These are phyloP conservation scores for Phalangium opilio DNA, from an alignment of 2,888 invertebrate genomes.

Conservation along the genomic window DNA sequence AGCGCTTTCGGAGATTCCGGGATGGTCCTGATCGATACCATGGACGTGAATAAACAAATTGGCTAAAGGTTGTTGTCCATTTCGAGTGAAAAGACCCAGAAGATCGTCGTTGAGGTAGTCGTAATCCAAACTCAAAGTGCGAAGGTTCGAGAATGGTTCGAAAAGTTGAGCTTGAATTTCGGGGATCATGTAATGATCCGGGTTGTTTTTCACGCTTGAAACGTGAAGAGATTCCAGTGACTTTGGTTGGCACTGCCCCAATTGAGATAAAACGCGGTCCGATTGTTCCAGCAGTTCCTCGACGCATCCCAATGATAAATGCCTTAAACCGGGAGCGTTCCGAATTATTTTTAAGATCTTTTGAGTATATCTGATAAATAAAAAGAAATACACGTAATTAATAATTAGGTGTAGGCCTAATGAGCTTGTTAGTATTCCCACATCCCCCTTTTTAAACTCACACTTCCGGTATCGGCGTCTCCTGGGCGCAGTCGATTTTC, in stretches of 20 bases:
- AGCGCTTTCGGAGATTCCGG: slow-evolving; percentile 44
- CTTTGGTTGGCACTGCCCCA: slow-evolving; percentile 37
- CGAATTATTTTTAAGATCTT: slow-evolving; percentile 33
- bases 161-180: slow-evolving; percentile 43
- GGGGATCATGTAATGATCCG: slow-evolving; percentile 44
- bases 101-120: slow-evolving; percentile 28
- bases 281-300: slow-evolving; percentile 38
- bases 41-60: slow-evolving; percentile 52
- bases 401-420: too few relatives aligned
- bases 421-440: too few relatives aligned
- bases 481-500: slow-evolving; percentile 8
- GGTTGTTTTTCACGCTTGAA: slow-evolving; percentile 56
- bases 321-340: slow-evolving; percentile 35
- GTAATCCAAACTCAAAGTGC: slow-evolving; percentile 40
- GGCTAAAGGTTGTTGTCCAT: slow-evolving; percentile 22
- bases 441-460: too few relatives aligned
- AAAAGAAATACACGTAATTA: too few relatives aligned
- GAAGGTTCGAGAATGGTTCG: slow-evolving; percentile 42
- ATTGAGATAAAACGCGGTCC: slow-evolving; percentile 32
- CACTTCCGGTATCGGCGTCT: slow-evolving; percentile 6
- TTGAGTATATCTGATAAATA: slow-evolving; percentile 25
- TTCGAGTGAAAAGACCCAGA: slow-evolving; percentile 24
- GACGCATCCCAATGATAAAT: slow-evolving; percentile 40
- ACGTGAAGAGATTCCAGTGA: slow-evolving; percentile 47
- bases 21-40: slow-evolving; percentile 45